A percentile compares a stretch with the other conserved stretches of the same genome.
These are phyloP conservation scores for Apodemus sylvaticus DNA, from an alignment of 2,113 vertebrate genomes.

Conservation along the genomic window DNA sequence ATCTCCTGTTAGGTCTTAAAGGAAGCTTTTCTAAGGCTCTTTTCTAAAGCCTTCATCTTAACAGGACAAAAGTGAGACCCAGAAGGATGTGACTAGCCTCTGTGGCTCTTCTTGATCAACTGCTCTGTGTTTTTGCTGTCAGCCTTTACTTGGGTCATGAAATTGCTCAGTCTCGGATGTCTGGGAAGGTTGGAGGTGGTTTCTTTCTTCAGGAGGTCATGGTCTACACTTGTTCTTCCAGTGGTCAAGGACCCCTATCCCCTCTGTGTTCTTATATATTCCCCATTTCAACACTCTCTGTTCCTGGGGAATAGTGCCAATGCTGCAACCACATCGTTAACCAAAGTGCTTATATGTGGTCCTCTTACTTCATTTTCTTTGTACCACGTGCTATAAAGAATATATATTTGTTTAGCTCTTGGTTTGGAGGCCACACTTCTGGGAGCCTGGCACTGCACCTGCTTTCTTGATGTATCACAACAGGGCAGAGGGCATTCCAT, in stretches of 20 bases:
- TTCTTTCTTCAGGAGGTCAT: background rate
- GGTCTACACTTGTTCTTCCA: background rate
- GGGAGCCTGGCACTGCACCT: background rate
- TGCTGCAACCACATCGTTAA: background rate
- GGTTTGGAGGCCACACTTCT: background rate
- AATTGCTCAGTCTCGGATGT: too few relatives aligned
- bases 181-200: rapidly evolving
- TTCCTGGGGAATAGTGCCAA: too few relatives aligned
- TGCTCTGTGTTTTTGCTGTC: background rate
- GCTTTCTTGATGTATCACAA: background rate
- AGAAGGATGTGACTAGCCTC: background rate
- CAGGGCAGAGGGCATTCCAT: background rate
- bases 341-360: rapidly evolving
- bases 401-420: background rate
- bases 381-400: background rate
- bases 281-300: rapidly evolving
- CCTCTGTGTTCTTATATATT: background rate
- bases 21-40: background rate
- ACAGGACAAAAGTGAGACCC: background rate
- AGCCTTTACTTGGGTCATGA: background rate
- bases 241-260: background rate
- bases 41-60: background rate
- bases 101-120: background rate
- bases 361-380: background rate
- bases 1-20: background rate